Conservation (phyloP, 2,888 invertebrate species). For the Physocephala rufipes region DNA sequence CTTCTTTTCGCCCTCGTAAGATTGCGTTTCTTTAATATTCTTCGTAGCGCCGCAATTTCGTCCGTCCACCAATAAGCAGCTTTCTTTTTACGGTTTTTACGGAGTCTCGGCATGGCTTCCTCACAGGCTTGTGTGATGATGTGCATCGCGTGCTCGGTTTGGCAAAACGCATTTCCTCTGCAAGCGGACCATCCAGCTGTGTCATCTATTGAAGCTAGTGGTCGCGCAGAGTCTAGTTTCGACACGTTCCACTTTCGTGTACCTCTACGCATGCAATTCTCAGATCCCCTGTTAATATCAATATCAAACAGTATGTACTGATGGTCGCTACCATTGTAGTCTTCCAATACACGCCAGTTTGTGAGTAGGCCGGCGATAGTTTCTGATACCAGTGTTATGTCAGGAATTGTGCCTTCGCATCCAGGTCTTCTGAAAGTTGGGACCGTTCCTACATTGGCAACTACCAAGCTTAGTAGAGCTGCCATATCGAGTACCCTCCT, state of each 20-base stretch:
- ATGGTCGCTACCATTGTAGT: constrained; percentile 37
- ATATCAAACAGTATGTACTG: too few relatives aligned
- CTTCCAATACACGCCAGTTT: constrained; percentile 37
- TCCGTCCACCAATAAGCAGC: neutral
- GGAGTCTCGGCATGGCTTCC: neutral
- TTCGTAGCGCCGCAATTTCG: neutral
- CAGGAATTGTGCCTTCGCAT: constrained; percentile 33
- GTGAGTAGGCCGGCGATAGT: constrained; percentile 5
- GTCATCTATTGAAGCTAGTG: too few relatives aligned
- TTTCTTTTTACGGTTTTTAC: neutral
- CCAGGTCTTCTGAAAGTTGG: constrained; percentile 37
- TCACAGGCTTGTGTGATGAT: neutral
- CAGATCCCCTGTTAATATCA: neutral
- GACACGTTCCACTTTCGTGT: constrained; percentile 11
- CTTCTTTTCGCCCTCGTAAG: neutral
- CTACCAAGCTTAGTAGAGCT: too few relatives aligned
- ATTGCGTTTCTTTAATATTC: neutral
- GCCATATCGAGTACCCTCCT: too few relatives aligned
- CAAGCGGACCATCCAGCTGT: too few relatives aligned
- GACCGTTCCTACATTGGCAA: too few relatives aligned
- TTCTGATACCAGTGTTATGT: constrained; percentile 33
- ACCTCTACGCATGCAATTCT: too few relatives aligned
- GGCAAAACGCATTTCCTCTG: too few relatives aligned
- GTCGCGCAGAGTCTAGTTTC: too few relatives aligned
- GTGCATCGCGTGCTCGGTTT: neutral